Conservation (phyloP, 2,113 vertebrate genomes). For the Heterocephalus glaber region DNA sequence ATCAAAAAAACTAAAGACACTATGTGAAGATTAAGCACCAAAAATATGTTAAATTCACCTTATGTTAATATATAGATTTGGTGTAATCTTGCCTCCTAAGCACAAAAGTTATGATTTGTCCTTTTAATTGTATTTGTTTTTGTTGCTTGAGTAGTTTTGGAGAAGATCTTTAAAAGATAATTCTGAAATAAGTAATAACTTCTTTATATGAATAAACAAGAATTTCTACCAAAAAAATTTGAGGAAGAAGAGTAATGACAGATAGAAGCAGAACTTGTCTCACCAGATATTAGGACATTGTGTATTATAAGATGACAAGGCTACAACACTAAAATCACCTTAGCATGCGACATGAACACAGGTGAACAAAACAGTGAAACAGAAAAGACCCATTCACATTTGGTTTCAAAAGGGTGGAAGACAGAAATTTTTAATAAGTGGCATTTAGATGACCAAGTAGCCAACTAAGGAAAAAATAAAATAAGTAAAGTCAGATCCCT, state of each 20-base stretch:
- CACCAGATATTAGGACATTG: neutral
- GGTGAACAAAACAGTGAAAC: neutral
- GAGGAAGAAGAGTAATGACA: neutral
- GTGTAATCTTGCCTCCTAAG: neutral
- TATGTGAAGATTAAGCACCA: neutral
- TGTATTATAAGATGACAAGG: neutral
- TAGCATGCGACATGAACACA: neutral
- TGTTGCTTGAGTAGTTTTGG: neutral
- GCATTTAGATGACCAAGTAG: neutral
- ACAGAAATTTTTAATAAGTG: neutral
- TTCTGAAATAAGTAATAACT: constrained; percentile 33
- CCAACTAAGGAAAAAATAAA: neutral
- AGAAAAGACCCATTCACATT: neutral
- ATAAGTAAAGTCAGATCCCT: neutral
- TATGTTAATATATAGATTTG: neutral
- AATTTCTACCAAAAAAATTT: constrained; percentile 27
- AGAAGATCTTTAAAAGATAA: neutral
- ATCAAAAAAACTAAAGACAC: neutral
- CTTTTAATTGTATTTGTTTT: neutral
- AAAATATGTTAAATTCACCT: neutral
- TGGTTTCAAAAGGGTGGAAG: neutral
- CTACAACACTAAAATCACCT: neutral
- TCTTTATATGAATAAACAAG: constrained; percentile 11
- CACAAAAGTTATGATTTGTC: neutral
- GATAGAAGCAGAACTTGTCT: neutral